A percentile compares a stretch with the other conserved stretches of the same genome.
Evolutionary conservation across 1,140 invertebrate genomes (phyloP).

Genomic region (Zaprionus vittiger): DNA sequence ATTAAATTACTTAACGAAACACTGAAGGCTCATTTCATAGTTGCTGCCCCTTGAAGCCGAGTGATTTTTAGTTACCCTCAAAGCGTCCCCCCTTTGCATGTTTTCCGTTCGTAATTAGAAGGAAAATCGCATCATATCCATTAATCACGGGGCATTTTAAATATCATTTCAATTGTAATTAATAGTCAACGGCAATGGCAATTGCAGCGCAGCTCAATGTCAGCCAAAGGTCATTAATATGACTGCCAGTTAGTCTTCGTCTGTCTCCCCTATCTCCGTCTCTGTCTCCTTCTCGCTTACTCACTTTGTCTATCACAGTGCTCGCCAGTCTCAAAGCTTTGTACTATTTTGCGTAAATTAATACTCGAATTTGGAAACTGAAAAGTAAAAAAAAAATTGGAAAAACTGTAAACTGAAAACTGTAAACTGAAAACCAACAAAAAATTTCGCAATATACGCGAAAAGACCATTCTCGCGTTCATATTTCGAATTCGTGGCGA

Average conservation of each 20-base stretch:
- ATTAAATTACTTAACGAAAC: constrained; percentile 46
- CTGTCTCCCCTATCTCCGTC: not conserved
- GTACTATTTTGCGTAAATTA: constrained; percentile 59
- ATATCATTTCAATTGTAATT: constrained; percentile 69
- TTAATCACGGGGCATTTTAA: constrained; percentile 71
- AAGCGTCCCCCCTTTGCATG: not conserved
- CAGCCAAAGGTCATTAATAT: constrained; percentile 71
- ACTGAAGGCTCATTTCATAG: constrained; percentile 35
- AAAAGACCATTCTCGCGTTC: constrained; percentile 20
- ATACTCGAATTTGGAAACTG: constrained; percentile 36
- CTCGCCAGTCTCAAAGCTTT: constrained; percentile 41
- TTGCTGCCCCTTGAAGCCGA: constrained; percentile 1
- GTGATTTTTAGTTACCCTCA: constrained; percentile 24
- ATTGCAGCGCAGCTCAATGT: constrained; percentile 59
- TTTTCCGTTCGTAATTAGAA: constrained; percentile 60
- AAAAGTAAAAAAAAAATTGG: constrained; percentile 5
- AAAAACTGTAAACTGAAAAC: not conserved
- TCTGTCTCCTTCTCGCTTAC: not conserved
- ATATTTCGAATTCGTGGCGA: constrained; percentile 41
- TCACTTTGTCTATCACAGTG: not conserved
- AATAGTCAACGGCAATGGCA: constrained; percentile 61
- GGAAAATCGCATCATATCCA: constrained; percentile 59
- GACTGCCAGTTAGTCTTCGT: constrained; percentile 1
- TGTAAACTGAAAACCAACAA: constrained; percentile 18
- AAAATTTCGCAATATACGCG: constrained; percentile 45